phyloP scores from a whole-genome alignment of 1,140 invertebrate genomes.

The Linepithema humile region DNA sequence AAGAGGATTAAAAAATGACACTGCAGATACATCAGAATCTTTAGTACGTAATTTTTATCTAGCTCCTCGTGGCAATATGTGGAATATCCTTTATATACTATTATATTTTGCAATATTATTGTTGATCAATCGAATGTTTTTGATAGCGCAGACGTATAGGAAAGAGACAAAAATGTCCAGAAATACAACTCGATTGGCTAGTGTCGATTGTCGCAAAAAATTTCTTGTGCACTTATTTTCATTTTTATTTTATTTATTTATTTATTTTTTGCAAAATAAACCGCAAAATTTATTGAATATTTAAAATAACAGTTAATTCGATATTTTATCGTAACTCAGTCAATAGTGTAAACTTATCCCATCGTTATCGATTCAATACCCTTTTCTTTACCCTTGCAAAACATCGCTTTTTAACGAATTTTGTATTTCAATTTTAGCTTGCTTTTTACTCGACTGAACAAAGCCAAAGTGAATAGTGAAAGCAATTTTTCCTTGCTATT shows the following conservation, averaged over 20 bases:
- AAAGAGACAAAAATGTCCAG: neutral
- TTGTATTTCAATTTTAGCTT: constrained; percentile 24
- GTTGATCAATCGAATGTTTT: neutral
- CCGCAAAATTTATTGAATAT: neutral
- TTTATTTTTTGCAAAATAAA: neutral
- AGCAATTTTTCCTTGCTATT: neutral
- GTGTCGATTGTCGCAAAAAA: neutral
- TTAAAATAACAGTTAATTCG: neutral
- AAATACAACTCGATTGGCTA: neutral
- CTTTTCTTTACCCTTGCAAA: neutral
- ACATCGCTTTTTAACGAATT: constrained; percentile 35
- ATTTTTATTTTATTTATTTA: too few relatives aligned
- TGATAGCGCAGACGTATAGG: neutral
- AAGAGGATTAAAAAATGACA: neutral
- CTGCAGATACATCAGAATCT: neutral
- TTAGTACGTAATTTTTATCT: neutral
- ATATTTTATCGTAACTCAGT: neutral
- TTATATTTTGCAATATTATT: neutral
- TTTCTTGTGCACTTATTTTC: neutral
- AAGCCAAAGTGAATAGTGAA: constrained; percentile 11
- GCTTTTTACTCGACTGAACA: constrained; percentile 17
- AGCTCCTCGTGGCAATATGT: neutral
- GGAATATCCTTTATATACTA: neutral
- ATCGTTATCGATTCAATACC: neutral
- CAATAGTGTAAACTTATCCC: neutral